phyloP scores from a whole-genome alignment of 2,888 invertebrate species.

The Dendrolimus pini region DNA sequence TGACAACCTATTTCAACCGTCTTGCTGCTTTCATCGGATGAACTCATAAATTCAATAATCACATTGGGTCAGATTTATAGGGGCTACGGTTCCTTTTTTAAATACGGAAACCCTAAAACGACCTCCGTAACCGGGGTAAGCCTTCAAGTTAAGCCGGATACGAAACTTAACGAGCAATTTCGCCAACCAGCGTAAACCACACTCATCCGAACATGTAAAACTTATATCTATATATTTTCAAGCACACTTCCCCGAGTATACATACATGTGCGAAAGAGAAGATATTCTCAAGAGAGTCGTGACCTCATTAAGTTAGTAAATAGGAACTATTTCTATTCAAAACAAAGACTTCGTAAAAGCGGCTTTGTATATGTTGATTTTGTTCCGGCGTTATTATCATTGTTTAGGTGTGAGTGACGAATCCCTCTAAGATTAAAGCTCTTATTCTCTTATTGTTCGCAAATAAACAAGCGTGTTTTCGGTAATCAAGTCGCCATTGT shows the following conservation, averaged over 20 bases:
- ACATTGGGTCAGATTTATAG: too few relatives aligned
- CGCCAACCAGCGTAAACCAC: slow-evolving; percentile 25
- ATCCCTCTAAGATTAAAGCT: too few relatives aligned
- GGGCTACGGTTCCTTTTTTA: background rate
- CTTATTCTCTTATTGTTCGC: too few relatives aligned
- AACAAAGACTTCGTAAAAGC: too few relatives aligned
- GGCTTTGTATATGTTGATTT: too few relatives aligned
- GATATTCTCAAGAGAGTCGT: background rate
- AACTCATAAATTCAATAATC: too few relatives aligned
- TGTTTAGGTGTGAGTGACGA: too few relatives aligned
- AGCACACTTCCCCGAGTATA: background rate
- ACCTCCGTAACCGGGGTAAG: slow-evolving; percentile 10
- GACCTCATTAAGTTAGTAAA: slow-evolving; percentile 5
- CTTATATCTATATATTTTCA: background rate
- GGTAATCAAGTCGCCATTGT: too few relatives aligned
- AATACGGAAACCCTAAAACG: slow-evolving; percentile 4
- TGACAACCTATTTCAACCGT: too few relatives aligned
- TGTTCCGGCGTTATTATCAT: too few relatives aligned
- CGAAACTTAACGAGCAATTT: slow-evolving; percentile 50
- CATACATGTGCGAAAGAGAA: background rate
- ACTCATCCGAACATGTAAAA: slow-evolving; percentile 14
- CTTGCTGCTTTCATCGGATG: too few relatives aligned
- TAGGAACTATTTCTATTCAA: background rate
- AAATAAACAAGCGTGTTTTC: too few relatives aligned
- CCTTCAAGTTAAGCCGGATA: slow-evolving; percentile 31